phyloP scores from a whole-genome alignment of 2,797 vertebrate genomes.

The Peromyscus attwateri region DNA sequence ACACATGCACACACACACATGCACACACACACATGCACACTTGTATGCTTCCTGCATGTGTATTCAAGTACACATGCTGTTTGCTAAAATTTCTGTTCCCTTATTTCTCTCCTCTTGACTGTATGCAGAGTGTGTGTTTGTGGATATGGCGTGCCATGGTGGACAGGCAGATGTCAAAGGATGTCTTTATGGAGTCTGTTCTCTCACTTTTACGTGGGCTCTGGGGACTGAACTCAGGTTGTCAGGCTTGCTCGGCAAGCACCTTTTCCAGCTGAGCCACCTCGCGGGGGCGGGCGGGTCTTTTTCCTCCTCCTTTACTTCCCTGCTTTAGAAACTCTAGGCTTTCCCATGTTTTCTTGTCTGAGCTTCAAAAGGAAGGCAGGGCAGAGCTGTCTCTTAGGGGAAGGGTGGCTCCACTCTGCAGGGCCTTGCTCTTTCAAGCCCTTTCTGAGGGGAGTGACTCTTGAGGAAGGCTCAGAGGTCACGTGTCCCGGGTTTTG shows the following conservation, averaged over 20 bases:
- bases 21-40: not conserved
- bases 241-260: not conserved
- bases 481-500: not conserved
- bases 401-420: not conserved
- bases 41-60: not conserved
- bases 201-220: not conserved
- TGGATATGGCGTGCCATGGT: not conserved
- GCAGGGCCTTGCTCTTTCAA: not conserved
- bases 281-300: no score
- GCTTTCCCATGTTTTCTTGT: not conserved
- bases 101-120: not conserved
- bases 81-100: not conserved
- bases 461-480: not conserved
- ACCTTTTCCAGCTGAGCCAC: not conserved
- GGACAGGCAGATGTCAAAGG: no score
- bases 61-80: not conserved
- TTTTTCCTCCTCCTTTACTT: conserved; percentile 9
- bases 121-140: not conserved
- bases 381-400: not conserved
- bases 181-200: not conserved
- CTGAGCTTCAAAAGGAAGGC: not conserved
- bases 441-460: not conserved
- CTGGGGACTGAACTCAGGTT: not conserved
- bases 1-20: not conserved
- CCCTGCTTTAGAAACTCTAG: conserved; percentile 23